Evolutionary conservation across 2,888 invertebrate species (phyloP).

Genomic region (Drosophila gaucha): DNA sequence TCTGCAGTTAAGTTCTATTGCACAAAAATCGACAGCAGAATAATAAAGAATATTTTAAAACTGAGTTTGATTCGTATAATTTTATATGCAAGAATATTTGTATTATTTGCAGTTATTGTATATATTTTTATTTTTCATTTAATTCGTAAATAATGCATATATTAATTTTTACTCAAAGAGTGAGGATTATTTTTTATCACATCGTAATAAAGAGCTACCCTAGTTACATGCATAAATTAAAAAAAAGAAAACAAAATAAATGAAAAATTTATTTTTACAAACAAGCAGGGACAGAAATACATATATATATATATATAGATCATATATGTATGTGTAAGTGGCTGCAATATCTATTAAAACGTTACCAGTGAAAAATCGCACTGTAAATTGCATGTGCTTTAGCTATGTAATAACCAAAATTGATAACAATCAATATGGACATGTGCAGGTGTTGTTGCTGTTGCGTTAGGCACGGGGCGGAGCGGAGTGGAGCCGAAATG

Average conservation of each 20-base stretch:
- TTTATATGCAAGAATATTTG: constrained; percentile 1
- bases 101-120: constrained; percentile 3
- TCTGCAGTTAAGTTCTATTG: background rate
- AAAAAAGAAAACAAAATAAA: background rate
- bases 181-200: background rate
- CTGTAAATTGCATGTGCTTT: constrained; percentile 71
- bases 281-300: no score
- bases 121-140: constrained; percentile 13
- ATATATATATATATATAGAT: background rate
- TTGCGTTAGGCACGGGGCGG: background rate
- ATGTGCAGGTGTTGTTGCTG: constrained; percentile 56
- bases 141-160: constrained; percentile 21
- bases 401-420: constrained; percentile 77
- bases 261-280: constrained; percentile 1
- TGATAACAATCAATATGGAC: constrained; percentile 78
- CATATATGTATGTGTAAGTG: background rate
- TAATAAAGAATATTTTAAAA: constrained; percentile 42
- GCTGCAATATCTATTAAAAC: constrained; percentile 35
- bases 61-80: constrained; percentile 11
- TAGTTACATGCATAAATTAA: constrained; percentile 3
- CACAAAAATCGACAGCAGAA: constrained; percentile 37
- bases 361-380: constrained; percentile 67
- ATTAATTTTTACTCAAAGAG: background rate
- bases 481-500: constrained; percentile 24
- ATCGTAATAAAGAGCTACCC: background rate